Evolutionary conservation across 1,140 invertebrate species (phyloP).

Genomic region (Pseudomyrmex cubaensis): DNA sequence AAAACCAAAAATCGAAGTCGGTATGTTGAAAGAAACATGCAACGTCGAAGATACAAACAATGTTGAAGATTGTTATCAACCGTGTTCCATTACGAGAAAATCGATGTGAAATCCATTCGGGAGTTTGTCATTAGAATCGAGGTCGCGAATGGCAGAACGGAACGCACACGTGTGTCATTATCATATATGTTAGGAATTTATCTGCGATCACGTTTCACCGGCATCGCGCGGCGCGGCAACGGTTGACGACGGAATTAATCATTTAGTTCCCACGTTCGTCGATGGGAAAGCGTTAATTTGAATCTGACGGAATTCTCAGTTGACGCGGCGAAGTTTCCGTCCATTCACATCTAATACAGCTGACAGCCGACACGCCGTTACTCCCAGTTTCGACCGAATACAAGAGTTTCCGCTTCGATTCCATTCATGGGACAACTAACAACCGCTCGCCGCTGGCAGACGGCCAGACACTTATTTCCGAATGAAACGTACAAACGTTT

Average conservation of each 20-base stretch:
- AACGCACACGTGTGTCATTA: slow-evolving; percentile 5
- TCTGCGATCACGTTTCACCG: slow-evolving; percentile 25
- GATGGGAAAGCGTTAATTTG: slow-evolving; percentile 54
- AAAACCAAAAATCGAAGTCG: too few relatives aligned
- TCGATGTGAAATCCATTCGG: slow-evolving; percentile 3
- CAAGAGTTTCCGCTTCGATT: slow-evolving; percentile 66
- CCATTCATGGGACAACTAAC: slow-evolving; percentile 73
- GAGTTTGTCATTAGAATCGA: background rate
- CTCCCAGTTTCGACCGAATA: slow-evolving; percentile 30
- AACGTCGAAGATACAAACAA: too few relatives aligned
- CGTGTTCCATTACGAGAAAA: background rate
- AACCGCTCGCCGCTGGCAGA: slow-evolving; percentile 66
- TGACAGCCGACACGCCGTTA: slow-evolving; percentile 41
- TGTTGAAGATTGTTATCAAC: too few relatives aligned
- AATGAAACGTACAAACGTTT: slow-evolving; percentile 49
- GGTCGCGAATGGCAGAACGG: background rate
- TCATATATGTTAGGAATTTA: slow-evolving; percentile 43
- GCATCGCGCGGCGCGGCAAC: background rate
- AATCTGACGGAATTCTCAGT: slow-evolving; percentile 50
- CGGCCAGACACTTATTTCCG: slow-evolving; percentile 74
- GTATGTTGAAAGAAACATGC: too few relatives aligned
- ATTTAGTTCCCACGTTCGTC: slow-evolving; percentile 16
- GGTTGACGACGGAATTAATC: slow-evolving; percentile 50
- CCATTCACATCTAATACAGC: slow-evolving; percentile 44
- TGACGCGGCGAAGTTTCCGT: slow-evolving; percentile 44